These are phyloP conservation scores for Xenentodon cancila DNA, from an alignment of 2,797 vertebrate genomes.

Conservation along the genomic window DNA sequence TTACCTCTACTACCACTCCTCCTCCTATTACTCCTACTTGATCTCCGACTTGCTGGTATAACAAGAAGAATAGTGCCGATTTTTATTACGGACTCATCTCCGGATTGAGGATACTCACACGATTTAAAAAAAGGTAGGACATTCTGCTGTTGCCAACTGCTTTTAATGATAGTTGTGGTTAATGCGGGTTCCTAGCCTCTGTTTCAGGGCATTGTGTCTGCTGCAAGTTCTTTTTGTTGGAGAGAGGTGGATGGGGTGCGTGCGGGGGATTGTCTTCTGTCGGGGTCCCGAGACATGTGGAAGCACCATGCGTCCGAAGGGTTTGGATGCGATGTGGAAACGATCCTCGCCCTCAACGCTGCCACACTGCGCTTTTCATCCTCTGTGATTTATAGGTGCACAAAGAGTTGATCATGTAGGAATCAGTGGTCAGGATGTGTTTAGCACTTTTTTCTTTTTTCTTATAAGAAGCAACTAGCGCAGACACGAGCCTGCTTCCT, in stretches of 20 bases:
- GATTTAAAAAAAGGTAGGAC: slow-evolving; percentile 71
- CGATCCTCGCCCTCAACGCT: slow-evolving; percentile 28
- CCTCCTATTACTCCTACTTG: slow-evolving; percentile 35
- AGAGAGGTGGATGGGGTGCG: slow-evolving; percentile 24
- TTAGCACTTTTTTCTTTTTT: background rate
- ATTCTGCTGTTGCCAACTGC: slow-evolving; percentile 24
- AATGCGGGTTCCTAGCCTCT: slow-evolving; percentile 7
- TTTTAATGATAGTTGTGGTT: slow-evolving; percentile 12
- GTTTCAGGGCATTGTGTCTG: slow-evolving; percentile 16
- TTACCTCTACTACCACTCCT: slow-evolving; percentile 60
- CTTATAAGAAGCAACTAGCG: slow-evolving; percentile 6
- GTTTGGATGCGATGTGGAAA: slow-evolving; percentile 45
- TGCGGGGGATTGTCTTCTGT: slow-evolving; percentile 10
- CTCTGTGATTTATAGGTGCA: slow-evolving; percentile 10
- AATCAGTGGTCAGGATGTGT: slow-evolving; percentile 1
- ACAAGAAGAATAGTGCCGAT: slow-evolving; percentile 37
- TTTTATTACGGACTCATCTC: slow-evolving; percentile 37
- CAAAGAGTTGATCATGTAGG: background rate
- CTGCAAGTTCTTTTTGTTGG: slow-evolving; percentile 26
- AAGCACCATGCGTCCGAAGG: slow-evolving; percentile 39
- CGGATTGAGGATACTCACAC: slow-evolving; percentile 40
- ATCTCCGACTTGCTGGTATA: slow-evolving; percentile 32
- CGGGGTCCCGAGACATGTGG: slow-evolving; percentile 30
- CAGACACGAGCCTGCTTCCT: background rate
- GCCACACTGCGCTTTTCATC: slow-evolving; percentile 38